Conservation (phyloP, 2,888 invertebrate genomes). For the Drosophila paracracens region DNA sequence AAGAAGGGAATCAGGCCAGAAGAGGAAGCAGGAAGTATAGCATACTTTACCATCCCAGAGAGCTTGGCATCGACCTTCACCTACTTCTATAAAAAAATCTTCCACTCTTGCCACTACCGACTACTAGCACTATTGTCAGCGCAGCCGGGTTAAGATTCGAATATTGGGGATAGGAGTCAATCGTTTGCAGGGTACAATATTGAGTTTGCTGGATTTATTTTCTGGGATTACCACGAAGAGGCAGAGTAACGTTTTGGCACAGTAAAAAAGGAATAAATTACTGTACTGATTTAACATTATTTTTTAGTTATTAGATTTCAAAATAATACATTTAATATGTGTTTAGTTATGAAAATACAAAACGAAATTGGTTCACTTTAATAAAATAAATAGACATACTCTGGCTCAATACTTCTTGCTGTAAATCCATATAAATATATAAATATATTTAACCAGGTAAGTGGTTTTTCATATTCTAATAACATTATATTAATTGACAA, state of each 20-base stretch:
- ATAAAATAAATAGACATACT: slow-evolving; percentile 90
- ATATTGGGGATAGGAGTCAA: background rate
- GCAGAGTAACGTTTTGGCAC: background rate
- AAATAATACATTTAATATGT: background rate
- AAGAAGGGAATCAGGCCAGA: background rate
- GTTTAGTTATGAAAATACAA: background rate
- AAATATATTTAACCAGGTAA: slow-evolving; percentile 94
- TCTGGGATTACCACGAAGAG: background rate
- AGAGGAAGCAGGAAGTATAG: background rate
- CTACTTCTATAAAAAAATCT: too few relatives aligned
- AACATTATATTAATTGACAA: too few relatives aligned
- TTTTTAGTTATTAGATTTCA: background rate
- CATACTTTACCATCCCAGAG: too few relatives aligned
- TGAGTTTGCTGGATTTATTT: background rate
- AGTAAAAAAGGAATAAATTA: background rate
- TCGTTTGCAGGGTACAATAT: background rate
- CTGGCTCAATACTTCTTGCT: slow-evolving; percentile 95
- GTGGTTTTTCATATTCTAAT: slow-evolving; percentile 80
- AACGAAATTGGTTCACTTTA: slow-evolving; percentile 28
- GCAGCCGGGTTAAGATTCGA: background rate
- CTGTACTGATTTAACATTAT: too few relatives aligned
- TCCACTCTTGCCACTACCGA: too few relatives aligned
- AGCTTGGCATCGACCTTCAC: too few relatives aligned
- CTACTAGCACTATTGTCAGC: too few relatives aligned
- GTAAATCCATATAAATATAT: slow-evolving; percentile 97